Percentiles rank a stretch among this genome's conserved stretches.
Evolutionary conservation across 2,888 invertebrate species (phyloP).

Genomic region (Phortica okadai): DNA sequence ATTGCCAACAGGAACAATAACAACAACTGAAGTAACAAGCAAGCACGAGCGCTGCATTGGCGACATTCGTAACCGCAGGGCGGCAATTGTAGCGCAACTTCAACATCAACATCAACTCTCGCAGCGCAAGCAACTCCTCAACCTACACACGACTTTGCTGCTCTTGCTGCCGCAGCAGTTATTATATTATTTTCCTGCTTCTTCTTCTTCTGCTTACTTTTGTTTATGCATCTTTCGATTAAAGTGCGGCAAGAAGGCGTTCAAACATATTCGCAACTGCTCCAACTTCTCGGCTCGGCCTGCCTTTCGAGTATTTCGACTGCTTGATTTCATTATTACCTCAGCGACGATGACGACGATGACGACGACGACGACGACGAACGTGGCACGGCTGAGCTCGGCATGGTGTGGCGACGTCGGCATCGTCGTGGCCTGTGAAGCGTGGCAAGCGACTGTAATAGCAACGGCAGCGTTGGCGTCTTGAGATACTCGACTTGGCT

Average conservation of each 20-base stretch:
- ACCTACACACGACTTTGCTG: background rate
- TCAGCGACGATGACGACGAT: background rate
- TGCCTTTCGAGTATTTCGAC: constrained; percentile 2
- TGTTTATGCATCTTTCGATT: constrained; percentile 15
- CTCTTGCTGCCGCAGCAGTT: background rate
- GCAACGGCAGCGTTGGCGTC: constrained; percentile 38
- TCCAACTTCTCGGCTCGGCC: background rate
- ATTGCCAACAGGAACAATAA: constrained; percentile 7
- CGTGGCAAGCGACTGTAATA: constrained; percentile 30
- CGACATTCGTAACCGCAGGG: constrained; percentile 74
- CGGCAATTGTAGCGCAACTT: constrained; percentile 39
- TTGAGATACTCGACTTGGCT: background rate
- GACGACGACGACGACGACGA: too few species aligned
- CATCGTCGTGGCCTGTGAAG: constrained; percentile 4
- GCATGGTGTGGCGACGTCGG: background rate
- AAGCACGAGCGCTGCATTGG: constrained; percentile 51
- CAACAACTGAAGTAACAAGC: constrained; percentile 26
- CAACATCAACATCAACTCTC: constrained; percentile 18
- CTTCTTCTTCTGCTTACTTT: constrained; percentile 6
- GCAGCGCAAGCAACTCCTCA: background rate
- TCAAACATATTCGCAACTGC: background rate
- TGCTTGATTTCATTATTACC: constrained; percentile 32
- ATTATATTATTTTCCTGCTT: background rate
- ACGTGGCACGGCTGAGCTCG: background rate
- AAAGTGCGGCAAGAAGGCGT: constrained; percentile 5